Percentiles rank a stretch among this genome's conserved stretches.
These are phyloP conservation scores for Montipora cactus DNA, from an alignment of 64 coral and sea anemone genomes.

Conservation along the genomic window DNA sequence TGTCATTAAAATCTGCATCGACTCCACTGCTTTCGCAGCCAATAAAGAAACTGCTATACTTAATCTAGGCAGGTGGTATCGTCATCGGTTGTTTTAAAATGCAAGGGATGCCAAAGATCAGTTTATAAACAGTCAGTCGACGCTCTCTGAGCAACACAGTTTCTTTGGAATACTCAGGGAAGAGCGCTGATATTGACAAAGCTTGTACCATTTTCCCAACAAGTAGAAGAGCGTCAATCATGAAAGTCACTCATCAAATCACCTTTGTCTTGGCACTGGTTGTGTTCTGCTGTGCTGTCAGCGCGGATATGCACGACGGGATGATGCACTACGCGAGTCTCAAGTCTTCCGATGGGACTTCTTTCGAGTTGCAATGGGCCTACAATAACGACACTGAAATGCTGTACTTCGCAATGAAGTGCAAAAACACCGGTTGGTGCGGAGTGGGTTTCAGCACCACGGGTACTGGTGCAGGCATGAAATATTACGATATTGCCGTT, in stretches of 20 bases:
- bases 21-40: no score
- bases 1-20: no score
- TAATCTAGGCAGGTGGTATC: no score
- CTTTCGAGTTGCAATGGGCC: background rate
- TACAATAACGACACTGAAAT: background rate
- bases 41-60: no score
- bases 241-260: background rate
- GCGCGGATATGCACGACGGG: background rate
- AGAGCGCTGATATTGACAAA: background rate
- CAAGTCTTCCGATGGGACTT: background rate
- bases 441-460: background rate
- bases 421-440: background rate
- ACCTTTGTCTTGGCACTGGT: background rate
- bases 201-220: background rate
- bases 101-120: no score
- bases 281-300: background rate
- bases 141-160: background rate
- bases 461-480: background rate
- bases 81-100: no score
- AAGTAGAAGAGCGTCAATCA: background rate
- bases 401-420: constrained; percentile 13
- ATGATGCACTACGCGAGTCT: background rate
- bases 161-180: background rate
- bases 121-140: no score
- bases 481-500: constrained; percentile 20